Conservation (phyloP, 2,797 vertebrate genomes). For the Xenopus petersii region DNA sequence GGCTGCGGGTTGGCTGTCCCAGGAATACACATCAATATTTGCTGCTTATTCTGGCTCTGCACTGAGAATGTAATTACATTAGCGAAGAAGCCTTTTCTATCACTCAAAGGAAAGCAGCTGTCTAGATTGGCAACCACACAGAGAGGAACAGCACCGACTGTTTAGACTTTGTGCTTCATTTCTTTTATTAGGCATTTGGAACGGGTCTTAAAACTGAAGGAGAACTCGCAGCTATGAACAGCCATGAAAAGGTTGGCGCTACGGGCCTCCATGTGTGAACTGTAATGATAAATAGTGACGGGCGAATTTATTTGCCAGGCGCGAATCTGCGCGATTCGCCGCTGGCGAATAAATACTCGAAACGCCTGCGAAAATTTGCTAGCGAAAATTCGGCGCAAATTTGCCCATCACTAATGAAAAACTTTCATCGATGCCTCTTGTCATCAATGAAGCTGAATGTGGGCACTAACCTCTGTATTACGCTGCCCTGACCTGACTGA, state of each 20-base stretch:
- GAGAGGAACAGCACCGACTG: not conserved
- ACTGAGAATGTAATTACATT: not conserved
- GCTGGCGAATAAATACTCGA: too few species aligned
- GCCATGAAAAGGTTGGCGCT: slow-evolving; percentile 32
- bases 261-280: slow-evolving; percentile 18
- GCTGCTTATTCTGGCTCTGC: not conserved
- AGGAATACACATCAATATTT: too few species aligned
- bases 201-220: slow-evolving; percentile 42
- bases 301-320: too few species aligned
- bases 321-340: too few species aligned
- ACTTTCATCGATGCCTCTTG: slow-evolving; percentile 42
- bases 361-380: too few species aligned
- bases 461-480: slow-evolving; percentile 44
- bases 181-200: slow-evolving; percentile 50
- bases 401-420: too few species aligned
- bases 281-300: too few species aligned
- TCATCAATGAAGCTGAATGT: slow-evolving; percentile 54
- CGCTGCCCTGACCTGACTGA: slow-evolving; percentile 34
- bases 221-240: slow-evolving; percentile 21
- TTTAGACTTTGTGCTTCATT: slow-evolving; percentile 26
- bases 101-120: slow-evolving; percentile 16
- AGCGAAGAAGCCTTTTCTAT: not conserved
- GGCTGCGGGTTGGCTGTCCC: too few species aligned
- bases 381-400: too few species aligned
- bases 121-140: not conserved